Conservation (phyloP, 2,797 vertebrate genomes). For the Tarsius wallacei region DNA sequence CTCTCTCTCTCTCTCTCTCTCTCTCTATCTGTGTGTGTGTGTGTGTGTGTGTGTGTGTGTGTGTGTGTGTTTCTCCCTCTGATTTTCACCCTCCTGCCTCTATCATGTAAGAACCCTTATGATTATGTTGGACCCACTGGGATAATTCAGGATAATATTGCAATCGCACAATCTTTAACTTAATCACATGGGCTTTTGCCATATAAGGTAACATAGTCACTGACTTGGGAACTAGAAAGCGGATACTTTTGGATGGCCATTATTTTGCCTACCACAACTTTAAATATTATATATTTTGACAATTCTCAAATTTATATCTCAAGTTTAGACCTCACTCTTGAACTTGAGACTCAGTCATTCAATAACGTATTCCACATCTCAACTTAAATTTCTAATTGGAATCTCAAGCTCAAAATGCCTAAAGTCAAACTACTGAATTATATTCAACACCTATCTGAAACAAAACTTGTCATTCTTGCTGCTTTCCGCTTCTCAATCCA, state of each 20-base stretch:
- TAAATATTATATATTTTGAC: not conserved
- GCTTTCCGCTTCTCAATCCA: not conserved
- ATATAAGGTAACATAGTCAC: not conserved
- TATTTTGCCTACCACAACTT: not conserved
- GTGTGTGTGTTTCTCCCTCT: too few species aligned
- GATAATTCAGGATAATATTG: not conserved
- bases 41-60: too few species aligned
- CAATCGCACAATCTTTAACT: not conserved
- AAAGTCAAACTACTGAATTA: not conserved
- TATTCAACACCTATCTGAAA: not conserved
- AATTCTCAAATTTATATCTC: not conserved
- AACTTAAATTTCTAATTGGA: not conserved
- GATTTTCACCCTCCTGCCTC: not conserved
- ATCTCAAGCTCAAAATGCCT: not conserved
- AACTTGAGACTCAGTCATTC: not conserved
- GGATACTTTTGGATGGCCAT: not conserved
- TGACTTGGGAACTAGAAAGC: not conserved
- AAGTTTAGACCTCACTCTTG: not conserved
- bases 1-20: too few species aligned
- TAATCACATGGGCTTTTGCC: not conserved
- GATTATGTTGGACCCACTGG: not conserved
- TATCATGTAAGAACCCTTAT: not conserved
- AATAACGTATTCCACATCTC: not conserved
- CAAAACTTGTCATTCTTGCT: not conserved
- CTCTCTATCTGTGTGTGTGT: too few species aligned